Conservation (phyloP, 2,888 invertebrate species). For the Heliconius ethilla region DNA sequence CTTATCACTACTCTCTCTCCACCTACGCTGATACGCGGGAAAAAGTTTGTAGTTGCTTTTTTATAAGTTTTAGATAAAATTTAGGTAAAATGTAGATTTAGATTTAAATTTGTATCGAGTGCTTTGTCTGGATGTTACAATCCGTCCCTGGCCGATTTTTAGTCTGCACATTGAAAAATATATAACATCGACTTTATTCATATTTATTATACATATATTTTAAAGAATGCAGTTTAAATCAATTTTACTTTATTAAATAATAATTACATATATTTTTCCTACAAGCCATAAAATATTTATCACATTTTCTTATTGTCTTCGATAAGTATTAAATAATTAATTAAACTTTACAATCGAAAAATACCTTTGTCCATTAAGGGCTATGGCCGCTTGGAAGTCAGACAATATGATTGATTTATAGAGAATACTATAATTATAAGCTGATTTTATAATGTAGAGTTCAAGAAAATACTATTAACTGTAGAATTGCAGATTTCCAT, state of each 20-base stretch:
- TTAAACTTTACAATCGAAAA: constrained; percentile 23
- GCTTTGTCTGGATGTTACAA: neutral
- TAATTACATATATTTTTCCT: neutral
- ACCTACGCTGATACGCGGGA: too few species aligned
- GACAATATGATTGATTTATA: constrained; percentile 5
- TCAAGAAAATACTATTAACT: neutral
- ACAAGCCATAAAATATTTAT: neutral
- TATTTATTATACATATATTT: neutral
- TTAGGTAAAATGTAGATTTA: too few species aligned
- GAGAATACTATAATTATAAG: neutral
- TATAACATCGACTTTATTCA: too few species aligned
- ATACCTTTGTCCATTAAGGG: constrained; percentile 5
- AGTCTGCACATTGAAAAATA: too few species aligned
- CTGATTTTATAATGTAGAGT: neutral
- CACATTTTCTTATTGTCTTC: neutral
- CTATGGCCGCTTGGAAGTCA: neutral
- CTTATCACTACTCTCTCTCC: too few species aligned
- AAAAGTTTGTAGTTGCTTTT: too few species aligned
- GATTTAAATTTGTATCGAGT: neutral
- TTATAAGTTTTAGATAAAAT: too few species aligned
- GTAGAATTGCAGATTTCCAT: neutral
- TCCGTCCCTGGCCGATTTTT: neutral
- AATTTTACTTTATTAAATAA: neutral
- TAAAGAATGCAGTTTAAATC: neutral
- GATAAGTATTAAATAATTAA: neutral